Percentiles rank a stretch among this genome's conserved stretches.
Evolutionary conservation across 2,797 vertebrate genomes (phyloP).

Genomic region (Eidolon dupreanum): DNA sequence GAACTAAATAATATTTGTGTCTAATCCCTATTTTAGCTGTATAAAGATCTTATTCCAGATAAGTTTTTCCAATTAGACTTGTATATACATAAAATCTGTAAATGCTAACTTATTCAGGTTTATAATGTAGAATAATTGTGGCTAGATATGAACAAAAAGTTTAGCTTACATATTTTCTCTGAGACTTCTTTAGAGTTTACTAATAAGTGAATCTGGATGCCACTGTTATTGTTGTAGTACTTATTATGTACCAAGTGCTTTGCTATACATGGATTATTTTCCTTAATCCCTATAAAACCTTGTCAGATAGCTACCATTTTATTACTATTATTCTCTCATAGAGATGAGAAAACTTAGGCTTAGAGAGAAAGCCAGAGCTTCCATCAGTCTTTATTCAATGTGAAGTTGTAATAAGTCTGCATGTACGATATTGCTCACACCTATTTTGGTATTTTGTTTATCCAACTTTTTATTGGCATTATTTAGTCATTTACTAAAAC

Average conservation of each 20-base stretch:
- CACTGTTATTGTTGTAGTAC: neutral
- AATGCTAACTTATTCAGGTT: neutral
- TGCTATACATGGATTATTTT: neutral
- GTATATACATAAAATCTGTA: neutral
- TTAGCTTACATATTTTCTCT: neutral
- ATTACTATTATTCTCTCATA: neutral
- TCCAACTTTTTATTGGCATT: neutral
- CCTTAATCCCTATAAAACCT: neutral
- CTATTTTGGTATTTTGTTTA: conserved; percentile 28
- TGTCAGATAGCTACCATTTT: neutral
- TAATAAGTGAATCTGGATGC: neutral
- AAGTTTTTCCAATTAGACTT: neutral
- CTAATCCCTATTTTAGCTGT: neutral
- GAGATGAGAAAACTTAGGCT: neutral
- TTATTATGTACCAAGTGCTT: neutral
- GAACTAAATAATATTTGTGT: neutral
- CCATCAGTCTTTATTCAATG: neutral
- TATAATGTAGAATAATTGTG: neutral
- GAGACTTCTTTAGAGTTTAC: neutral
- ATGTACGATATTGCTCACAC: neutral
- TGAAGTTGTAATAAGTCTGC: neutral
- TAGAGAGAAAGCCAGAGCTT: neutral
- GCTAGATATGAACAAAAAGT: neutral
- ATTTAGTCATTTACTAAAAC: neutral
- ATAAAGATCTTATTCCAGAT: neutral